Conservation (phyloP, 2,797 vertebrate species). For the Enteromius treurensis region DNA sequence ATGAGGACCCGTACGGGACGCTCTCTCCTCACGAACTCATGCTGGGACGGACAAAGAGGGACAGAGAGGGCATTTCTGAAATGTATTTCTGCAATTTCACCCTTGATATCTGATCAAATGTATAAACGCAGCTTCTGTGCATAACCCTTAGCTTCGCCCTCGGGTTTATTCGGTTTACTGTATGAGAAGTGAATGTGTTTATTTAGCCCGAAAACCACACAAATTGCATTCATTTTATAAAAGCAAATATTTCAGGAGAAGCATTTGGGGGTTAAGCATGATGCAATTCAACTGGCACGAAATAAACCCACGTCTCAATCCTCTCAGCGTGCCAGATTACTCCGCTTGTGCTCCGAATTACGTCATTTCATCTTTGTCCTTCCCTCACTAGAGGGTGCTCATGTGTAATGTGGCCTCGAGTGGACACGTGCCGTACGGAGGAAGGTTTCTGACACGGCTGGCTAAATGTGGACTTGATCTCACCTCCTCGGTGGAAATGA, state of each 20-base stretch:
- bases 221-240: constrained; percentile 10
- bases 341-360: constrained; percentile 39
- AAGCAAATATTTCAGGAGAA: constrained; percentile 27
- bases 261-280: constrained; percentile 28
- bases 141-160: neutral
- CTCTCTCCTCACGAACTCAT: constrained; percentile 94
- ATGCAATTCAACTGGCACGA: constrained; percentile 43
- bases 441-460: neutral
- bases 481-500: constrained; percentile 17
- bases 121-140: neutral
- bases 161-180: neutral
- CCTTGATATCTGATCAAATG: neutral
- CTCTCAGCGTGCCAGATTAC: constrained; percentile 42
- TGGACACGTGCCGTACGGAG: constrained; percentile 28
- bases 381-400: constrained; percentile 77
- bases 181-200: neutral
- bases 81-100: neutral
- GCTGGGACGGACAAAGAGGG: constrained; percentile 72
- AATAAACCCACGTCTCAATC: constrained; percentile 41
- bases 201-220: neutral
- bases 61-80: neutral
- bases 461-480: constrained; percentile 37
- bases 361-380: constrained; percentile 40
- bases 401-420: constrained; percentile 54
- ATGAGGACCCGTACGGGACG: constrained; percentile 84